Evolutionary conservation across 2,888 invertebrate genomes (phyloP).

Genomic region (Cantharis flavilabris): DNA sequence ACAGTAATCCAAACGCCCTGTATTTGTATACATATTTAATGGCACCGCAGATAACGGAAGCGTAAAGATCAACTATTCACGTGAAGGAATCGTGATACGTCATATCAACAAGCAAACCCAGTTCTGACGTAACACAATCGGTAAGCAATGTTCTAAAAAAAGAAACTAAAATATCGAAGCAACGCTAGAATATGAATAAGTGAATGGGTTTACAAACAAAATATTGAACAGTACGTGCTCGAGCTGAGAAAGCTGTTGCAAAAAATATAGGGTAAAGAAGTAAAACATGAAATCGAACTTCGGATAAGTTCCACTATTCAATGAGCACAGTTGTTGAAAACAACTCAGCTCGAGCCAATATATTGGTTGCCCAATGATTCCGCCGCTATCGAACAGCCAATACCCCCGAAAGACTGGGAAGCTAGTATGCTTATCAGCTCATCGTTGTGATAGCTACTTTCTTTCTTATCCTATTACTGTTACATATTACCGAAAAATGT

Average conservation of each 20-base stretch:
- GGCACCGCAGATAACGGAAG: slow-evolving; percentile 25
- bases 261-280: background rate
- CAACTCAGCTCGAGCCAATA: too few relatives aligned
- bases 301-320: too few relatives aligned
- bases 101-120: slow-evolving; percentile 16
- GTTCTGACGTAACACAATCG: slow-evolving; percentile 22
- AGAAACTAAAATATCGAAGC: background rate
- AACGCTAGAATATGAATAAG: background rate
- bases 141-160: background rate
- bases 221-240: background rate
- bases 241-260: background rate
- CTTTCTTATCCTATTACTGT: background rate
- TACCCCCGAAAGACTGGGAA: background rate
- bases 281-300: background rate
- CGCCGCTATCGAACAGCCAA: too few relatives aligned
- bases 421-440: background rate
- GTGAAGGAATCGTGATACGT: slow-evolving; percentile 29
- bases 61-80: slow-evolving; percentile 31
- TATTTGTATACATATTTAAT: slow-evolving; percentile 2
- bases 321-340: too few relatives aligned
- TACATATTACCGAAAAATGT: background rate
- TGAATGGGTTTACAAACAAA: background rate
- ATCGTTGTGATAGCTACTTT: background rate
- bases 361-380: too few relatives aligned
- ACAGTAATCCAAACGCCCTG: slow-evolving; percentile 23